phyloP scores from a whole-genome alignment of 2,888 invertebrate species.

The Drosophila austrosaltans region DNA sequence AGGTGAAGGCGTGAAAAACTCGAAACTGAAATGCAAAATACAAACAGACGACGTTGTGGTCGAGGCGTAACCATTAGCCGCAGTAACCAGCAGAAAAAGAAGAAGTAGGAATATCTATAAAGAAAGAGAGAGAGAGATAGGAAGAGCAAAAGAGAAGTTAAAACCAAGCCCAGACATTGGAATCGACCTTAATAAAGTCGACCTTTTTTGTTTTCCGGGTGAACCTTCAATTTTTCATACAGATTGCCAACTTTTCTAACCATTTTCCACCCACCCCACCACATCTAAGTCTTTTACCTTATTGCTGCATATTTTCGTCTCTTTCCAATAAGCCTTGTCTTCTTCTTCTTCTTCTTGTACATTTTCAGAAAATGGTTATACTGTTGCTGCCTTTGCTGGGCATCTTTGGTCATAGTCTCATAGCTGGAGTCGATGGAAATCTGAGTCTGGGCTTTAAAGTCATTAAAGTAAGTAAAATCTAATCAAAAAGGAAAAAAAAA shows the following conservation, averaged over 20 bases:
- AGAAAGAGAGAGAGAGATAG: neutral
- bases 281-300: no score
- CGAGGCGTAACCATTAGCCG: constrained; percentile 66
- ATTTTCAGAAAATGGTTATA: constrained; percentile 83
- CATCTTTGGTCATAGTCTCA: constrained; percentile 82
- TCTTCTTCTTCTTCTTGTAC: constrained; percentile 18
- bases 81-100: constrained; percentile 44
- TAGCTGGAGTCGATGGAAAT: constrained; percentile 80
- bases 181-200: constrained; percentile 78
- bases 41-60: constrained; percentile 41
- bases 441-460: constrained; percentile 81
- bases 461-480: constrained; percentile 76
- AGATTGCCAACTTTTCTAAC: constrained; percentile 8
- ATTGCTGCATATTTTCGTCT: no score
- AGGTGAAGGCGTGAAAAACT: constrained; percentile 49
- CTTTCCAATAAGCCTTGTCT: constrained; percentile 1
- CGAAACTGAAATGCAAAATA: constrained; percentile 57
- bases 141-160: neutral
- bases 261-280: constrained; percentile 3
- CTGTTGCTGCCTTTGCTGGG: constrained; percentile 82
- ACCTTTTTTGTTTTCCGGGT: constrained; percentile 42
- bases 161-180: constrained; percentile 65
- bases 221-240: constrained; percentile 54
- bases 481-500: constrained; percentile 1
- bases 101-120: no score